phyloP scores from a whole-genome alignment of 2,113 vertebrate genomes.

The Mormoops blainvillei region DNA sequence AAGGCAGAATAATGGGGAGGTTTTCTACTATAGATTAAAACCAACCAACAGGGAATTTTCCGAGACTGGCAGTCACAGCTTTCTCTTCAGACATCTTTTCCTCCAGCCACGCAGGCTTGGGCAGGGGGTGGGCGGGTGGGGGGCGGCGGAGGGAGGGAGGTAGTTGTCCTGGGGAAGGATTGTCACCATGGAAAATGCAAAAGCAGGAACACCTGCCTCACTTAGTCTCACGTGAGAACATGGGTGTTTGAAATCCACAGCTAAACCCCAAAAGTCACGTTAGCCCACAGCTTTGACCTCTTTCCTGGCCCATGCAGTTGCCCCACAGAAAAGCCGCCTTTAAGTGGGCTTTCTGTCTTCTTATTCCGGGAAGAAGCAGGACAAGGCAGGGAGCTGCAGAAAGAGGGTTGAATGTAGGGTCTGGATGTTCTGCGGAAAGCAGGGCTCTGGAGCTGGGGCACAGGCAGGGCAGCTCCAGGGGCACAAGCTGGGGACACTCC shows the following conservation, averaged over 20 bases:
- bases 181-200: background rate
- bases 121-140: too few species aligned
- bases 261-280: conserved; percentile 5
- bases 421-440: background rate
- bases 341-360: background rate
- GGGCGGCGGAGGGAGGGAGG: background rate
- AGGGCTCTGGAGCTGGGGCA: background rate
- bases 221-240: conserved; percentile 55
- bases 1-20: conserved; percentile 71
- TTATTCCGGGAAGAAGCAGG: background rate
- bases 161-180: background rate
- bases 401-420: background rate
- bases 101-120: background rate
- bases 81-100: conserved; percentile 57
- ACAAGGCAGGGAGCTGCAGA: background rate
- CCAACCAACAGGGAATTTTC: conserved; percentile 61
- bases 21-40: conserved; percentile 68
- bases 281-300: background rate
- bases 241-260: conserved; percentile 59
- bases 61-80: conserved; percentile 32
- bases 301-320: background rate
- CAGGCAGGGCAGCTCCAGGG: background rate
- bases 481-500: background rate
- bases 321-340: conserved; percentile 41
- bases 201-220: conserved; percentile 45